Base-by-base conservation (phyloP, 2,888 invertebrate species). In the Xylota segnis region DNA sequence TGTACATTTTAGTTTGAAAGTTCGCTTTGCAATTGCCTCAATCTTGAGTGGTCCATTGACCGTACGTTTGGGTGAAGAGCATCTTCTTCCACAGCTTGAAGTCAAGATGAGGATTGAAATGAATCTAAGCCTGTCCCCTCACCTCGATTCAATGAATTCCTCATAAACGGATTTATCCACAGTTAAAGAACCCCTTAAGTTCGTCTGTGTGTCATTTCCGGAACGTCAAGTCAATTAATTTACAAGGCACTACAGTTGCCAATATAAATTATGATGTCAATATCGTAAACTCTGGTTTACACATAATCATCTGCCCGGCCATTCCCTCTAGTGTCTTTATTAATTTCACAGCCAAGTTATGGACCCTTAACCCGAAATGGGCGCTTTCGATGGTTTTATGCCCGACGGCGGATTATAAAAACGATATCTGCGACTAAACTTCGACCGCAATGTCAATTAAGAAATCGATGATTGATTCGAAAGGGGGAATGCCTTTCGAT, bases 381-480 rank as follows among this genome's bases (percentile, higher is more conserved):
- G 16, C 32, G 4, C 27, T 50, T 12, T 50, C 12, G 50, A 50
- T 5, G 50, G 27, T 10, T 47, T 47, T 29, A 29, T 40, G 59
- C 34, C 3, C 40, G 10, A 59, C 27, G 9, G 61, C 5, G 59
- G 23, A 40, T 18, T 59, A 12, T 18, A 40, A 56, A 14, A n/a
- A 4, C n/a, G 5, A 40, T 40, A 40, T n/a, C 32, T 32, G 18
- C 4, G 9, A 43, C 14, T 29, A 9, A 12, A 27, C 12, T 23
- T 14, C 29, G 29, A 47, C 45, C n/a, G 37, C 37, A 52, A 27
- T 37, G 23, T 37, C 29, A 76, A 70, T 75, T 54, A 68, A 34
- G 47, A 47, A 61, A 61, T 61, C 54, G 12, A 61, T 56, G 37
- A 82, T 56, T 68, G 56, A 75, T 58, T 47, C 32, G 14, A 34